Conservation (phyloP, 2,113 vertebrate species). For the Carollia perspicillata region DNA sequence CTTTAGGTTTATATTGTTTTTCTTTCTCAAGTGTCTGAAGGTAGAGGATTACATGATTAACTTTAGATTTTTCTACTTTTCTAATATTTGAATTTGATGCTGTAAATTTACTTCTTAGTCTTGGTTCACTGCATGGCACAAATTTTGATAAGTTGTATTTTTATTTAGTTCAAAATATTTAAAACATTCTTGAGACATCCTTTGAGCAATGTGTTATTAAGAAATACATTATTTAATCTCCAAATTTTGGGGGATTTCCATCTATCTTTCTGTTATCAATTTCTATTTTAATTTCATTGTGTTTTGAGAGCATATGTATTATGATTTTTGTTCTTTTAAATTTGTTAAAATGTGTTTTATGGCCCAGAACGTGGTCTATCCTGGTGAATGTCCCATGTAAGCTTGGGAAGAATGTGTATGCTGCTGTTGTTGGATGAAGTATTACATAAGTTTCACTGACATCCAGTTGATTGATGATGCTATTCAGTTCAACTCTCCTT, state of each 20-base stretch:
- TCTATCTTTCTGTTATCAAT: neutral
- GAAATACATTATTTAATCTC: neutral
- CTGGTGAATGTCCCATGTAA: neutral
- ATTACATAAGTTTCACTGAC: neutral
- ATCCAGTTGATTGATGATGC: neutral
- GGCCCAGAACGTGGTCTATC: neutral
- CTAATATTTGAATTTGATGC: neutral
- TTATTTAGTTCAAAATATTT: conserved; percentile 24
- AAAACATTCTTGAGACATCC: neutral
- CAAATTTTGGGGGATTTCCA: neutral
- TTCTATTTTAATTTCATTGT: conserved; percentile 25
- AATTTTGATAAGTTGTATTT: neutral
- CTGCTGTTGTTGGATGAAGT: neutral
- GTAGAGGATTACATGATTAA: neutral
- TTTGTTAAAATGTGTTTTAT: neutral
- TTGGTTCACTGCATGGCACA: neutral
- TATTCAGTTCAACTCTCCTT: neutral
- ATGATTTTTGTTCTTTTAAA: neutral
- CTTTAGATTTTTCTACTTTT: neutral
- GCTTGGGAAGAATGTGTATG: neutral
- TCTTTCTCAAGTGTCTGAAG: neutral
- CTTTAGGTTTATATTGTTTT: neutral
- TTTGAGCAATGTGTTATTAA: neutral
- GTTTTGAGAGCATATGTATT: neutral
- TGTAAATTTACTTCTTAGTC: neutral